Evolutionary conservation across 2,888 invertebrate genomes (phyloP), one percentile per base, ranked within the genome.

Genomic region (Xestia rhomboidea): DNA sequence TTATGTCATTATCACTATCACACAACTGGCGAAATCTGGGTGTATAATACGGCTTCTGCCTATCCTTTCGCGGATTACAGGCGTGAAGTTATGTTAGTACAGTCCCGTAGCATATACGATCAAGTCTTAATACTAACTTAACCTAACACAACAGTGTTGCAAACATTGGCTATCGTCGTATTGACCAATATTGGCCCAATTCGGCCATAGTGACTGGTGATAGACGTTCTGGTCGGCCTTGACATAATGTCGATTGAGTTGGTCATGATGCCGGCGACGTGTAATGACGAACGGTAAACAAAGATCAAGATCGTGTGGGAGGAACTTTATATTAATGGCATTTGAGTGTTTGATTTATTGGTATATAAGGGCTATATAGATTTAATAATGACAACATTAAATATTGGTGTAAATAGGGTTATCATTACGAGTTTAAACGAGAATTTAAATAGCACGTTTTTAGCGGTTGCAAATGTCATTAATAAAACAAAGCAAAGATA

Each of bases 131-230:
- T 64, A 66, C 74, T 63, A 62, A 41, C 2, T n/a, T 27, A 73
- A 76, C 54, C 57, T 81, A 62, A 30, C 54, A 27, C 46, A 38
- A 41, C 11, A 60, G 57, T 75, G 38, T 66, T 73, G 71, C 74
- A 84, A 85, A 81, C 66, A 68, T 81, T 76, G 81, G 73, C 64
- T 82, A 73, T 76, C 70, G 57, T 51, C 15, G 15, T 70, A 68
- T 83, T 87, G 49, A 60, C 68, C 63, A 82, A 87, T 27, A 70
- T 82, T 86, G 84, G 87, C 60, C 76, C 70, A 76, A 81, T 87
- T 81, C 68, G 64, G 54, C 24, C 57, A 13, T 21, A 69, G 62
- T 69, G 81, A 77, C 85, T 82, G 80, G 81, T 79, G 72, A 75
- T 78, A 76, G 73, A 82, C 41, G 62, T 41, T 77, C 77, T 73